A percentile compares a stretch with the other conserved stretches of the same genome.
phyloP scores from a whole-genome alignment of 2,113 vertebrate species.

The Puntigrus tetrazona region DNA sequence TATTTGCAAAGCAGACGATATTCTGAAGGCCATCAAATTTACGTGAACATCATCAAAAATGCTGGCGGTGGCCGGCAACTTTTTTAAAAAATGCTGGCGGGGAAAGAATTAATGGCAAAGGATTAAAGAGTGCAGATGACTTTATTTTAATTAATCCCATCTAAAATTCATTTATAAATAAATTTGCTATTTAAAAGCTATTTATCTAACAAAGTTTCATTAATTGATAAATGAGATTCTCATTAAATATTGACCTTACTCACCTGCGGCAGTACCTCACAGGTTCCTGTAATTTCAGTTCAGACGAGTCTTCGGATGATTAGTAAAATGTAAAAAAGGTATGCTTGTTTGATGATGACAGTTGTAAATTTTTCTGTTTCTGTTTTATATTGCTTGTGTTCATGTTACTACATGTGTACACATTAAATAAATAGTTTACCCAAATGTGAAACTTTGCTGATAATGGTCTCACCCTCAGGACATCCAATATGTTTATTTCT shows the following conservation, averaged over 20 bases:
- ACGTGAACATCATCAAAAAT: no score
- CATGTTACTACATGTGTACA: background rate
- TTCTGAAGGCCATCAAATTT: no score
- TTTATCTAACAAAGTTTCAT: background rate
- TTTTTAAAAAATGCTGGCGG: no score
- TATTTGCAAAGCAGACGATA: no score
- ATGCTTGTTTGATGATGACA: background rate
- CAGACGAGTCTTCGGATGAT: background rate
- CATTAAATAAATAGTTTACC: background rate
- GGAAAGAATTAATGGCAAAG: background rate
- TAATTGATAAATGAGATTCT: background rate
- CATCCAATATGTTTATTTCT: background rate
- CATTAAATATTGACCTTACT: background rate
- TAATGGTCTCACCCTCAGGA: background rate
- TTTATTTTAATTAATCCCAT: background rate
- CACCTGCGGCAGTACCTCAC: background rate
- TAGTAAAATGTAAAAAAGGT: background rate
- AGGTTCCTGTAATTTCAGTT: background rate
- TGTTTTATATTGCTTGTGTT: background rate
- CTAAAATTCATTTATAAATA: background rate
- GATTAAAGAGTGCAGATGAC: background rate
- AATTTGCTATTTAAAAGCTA: background rate
- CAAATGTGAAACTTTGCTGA: background rate
- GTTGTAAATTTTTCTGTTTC: background rate
- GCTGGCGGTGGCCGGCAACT: no score